Evolutionary conservation across 92 coral and sea anemone species (phyloP).

Genomic region (Paramuricea clavata): DNA sequence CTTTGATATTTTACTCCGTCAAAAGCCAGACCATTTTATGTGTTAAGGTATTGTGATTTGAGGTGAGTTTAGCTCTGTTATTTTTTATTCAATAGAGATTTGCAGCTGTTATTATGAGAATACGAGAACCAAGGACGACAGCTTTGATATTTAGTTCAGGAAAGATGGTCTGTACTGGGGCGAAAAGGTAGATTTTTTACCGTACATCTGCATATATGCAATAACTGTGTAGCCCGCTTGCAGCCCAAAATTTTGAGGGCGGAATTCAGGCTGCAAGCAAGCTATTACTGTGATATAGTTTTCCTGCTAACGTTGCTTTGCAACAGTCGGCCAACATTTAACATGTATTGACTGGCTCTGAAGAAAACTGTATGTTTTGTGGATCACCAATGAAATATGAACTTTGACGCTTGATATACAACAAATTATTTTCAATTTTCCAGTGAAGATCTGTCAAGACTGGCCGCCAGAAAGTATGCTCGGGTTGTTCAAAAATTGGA

Average conservation of each 20-base stretch:
- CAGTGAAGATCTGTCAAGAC: conserved; percentile 95
- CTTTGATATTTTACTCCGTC: not conserved
- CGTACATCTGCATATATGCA: too few species aligned
- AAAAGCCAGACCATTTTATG: not conserved
- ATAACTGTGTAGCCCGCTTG: too few species aligned
- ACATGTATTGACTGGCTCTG: too few species aligned
- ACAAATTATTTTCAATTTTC: not conserved
- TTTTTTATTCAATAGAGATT: conserved; percentile 73
- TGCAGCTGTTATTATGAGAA: conserved; percentile 99
- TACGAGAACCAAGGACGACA: conserved; percentile 96
- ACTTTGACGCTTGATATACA: too few species aligned
- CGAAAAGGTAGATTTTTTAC: conserved; percentile 82
- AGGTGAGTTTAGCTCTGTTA: not conserved
- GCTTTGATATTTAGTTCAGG: conserved; percentile 99
- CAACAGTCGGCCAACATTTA: too few species aligned
- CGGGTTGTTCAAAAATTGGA: conserved; percentile 99
- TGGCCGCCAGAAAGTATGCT: conserved; percentile 99
- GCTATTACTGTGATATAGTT: too few species aligned
- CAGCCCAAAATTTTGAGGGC: too few species aligned
- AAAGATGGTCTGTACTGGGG: conserved; percentile 99
- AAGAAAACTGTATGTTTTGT: too few species aligned
- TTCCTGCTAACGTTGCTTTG: too few species aligned
- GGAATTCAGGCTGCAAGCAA: too few species aligned
- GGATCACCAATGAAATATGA: too few species aligned
- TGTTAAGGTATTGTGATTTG: not conserved